Evolutionary conservation across 1,140 invertebrate species (phyloP).

Genomic region (Panulirus ornatus): DNA sequence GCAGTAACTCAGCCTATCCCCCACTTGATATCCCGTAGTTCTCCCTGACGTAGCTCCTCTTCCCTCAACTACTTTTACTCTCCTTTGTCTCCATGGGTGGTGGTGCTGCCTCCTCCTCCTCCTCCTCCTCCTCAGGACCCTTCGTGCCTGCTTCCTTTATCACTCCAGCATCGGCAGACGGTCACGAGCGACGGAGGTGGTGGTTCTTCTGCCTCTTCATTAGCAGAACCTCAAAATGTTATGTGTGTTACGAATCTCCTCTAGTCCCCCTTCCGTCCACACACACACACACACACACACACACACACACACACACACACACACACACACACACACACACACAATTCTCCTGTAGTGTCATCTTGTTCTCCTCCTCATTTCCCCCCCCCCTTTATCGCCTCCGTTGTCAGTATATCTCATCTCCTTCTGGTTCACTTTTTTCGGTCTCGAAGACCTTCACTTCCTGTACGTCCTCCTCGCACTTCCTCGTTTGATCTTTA

Average conservation of each 20-base stretch:
- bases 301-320: slow-evolving; percentile 9
- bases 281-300: no score
- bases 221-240: background rate
- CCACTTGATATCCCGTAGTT: no score
- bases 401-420: background rate
- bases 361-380: background rate
- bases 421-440: no score
- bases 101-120: background rate
- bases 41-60: no score
- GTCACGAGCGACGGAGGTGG: no score
- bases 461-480: background rate
- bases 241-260: background rate
- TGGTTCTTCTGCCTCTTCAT: no score
- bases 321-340: slow-evolving; percentile 1
- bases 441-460: background rate
- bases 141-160: no score
- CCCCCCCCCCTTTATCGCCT: background rate
- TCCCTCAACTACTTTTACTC: no score
- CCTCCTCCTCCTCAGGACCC: background rate
- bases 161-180: no score
- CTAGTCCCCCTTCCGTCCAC: background rate
- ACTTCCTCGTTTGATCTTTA: background rate
- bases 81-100: no score
- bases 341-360: background rate
- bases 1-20: no score